Base-by-base conservation (phyloP, 2,797 vertebrate genomes). In the Epinephelus awoara region DNA sequence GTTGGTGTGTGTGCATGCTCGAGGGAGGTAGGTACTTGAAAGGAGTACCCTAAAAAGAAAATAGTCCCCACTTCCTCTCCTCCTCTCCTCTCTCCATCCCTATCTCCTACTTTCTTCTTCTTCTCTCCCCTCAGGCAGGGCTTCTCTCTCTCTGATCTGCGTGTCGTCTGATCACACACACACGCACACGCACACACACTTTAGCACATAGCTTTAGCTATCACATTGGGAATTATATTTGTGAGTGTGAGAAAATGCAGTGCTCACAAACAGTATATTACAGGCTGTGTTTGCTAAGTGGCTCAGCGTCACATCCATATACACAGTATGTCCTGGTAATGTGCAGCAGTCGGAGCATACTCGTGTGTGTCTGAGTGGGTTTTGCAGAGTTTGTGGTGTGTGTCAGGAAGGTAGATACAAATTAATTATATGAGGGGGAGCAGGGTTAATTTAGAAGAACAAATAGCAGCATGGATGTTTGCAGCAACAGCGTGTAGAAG, bases 201-300 rank as follows among this genome's bases (percentile, higher is more conserved):
- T 71, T 61, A 62, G 46, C 57, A 65, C 47, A 73, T 68, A 74
- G 51, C 54, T 77, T 56, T 51, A 52, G 46, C 51, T 57, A 64
- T 80, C 67, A 74, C 80, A 70, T 38, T 62, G 51, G 69, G 77
- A 84, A 27, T 76, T 51, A n/a, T 74, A 21, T 71, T 40, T 58
- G 44, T 77, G 69, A 67, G 42, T 55, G 21, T 52, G 66, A 79
- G 54, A 21, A 51, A 74, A 77, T 66, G 27, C 55, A 55, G 19
- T 27, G 38, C 29, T 79, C 55, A 72, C 79, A 74, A 50, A 86
- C 54, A 14, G n/a, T 79, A 49, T 77, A 75, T 79, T 88, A 82
- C 50, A 69, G 64, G 46, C 23, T 8, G 9, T 78, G 75, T 88
- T 91, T 88, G 75, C 80, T 82, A 61, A 84, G 80, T 86, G 71